These are phyloP conservation scores for Thereva unica DNA, from an alignment of 2,888 invertebrate species.

Conservation along the genomic window DNA sequence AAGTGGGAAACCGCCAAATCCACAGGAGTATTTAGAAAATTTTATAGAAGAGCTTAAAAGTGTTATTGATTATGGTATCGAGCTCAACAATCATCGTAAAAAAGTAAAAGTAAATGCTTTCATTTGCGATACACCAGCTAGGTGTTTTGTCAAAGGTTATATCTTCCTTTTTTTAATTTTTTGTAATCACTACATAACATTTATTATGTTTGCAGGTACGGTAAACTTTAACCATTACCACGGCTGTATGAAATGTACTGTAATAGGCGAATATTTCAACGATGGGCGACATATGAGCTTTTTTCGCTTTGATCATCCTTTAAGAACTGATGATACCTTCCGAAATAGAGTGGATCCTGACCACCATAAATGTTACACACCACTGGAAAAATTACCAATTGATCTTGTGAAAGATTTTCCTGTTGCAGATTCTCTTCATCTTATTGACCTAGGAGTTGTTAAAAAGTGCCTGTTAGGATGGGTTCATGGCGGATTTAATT, in stretches of 20 bases:
- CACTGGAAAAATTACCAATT: constrained; percentile 6
- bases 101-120: constrained; percentile 2
- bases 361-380: constrained; percentile 8
- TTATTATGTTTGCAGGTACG: not conserved
- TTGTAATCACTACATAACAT: not conserved
- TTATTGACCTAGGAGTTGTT: constrained; percentile 12
- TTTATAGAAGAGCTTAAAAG: constrained; percentile 5
- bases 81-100: no score
- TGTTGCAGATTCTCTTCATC: constrained; percentile 2
- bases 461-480: not conserved
- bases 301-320: not conserved
- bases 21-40: not conserved
- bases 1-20: not conserved
- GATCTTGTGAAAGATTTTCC: constrained; percentile 6
- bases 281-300: constrained; percentile 1
- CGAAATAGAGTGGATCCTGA: not conserved
- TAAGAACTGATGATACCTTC: not conserved
- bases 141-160: constrained; percentile 15
- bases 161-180: no score
- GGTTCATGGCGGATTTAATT: not conserved
- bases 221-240: constrained; percentile 7
- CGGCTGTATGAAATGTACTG: constrained; percentile 2
- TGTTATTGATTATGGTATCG: no score
- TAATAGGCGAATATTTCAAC: not conserved
- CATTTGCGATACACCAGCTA: constrained; percentile 6